Conservation (phyloP, 2,888 invertebrate genomes). For the Chelonus formosanus region DNA sequence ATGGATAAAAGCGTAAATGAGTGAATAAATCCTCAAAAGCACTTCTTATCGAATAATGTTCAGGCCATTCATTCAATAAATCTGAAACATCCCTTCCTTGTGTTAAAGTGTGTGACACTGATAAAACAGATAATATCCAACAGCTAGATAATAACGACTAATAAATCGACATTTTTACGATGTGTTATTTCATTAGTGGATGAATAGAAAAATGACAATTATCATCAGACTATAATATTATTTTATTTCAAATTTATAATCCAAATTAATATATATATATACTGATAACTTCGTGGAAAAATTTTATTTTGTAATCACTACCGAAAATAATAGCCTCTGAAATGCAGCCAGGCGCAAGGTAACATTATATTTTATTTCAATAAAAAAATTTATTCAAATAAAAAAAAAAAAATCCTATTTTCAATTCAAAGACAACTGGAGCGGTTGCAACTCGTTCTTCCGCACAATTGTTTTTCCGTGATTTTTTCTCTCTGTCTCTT, state of each 20-base stretch:
- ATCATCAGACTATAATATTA: too few species aligned
- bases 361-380: constrained; percentile 2
- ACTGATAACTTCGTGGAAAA: not conserved
- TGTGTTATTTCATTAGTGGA: too few species aligned
- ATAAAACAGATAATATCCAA: too few species aligned
- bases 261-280: not conserved
- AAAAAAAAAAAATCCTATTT: constrained; percentile 19
- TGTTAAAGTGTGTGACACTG: too few species aligned
- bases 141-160: too few species aligned
- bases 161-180: too few species aligned
- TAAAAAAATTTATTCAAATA: constrained; percentile 21
- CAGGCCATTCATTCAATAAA: too few species aligned
- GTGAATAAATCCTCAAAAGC: too few species aligned
- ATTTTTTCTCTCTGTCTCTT: constrained; percentile 3
- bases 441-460: constrained; percentile 24
- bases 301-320: constrained; percentile 5
- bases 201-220: too few species aligned
- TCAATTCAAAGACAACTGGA: constrained; percentile 36
- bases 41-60: too few species aligned
- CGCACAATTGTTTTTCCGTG: constrained; percentile 15
- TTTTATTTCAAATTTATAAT: not conserved
- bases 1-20: too few species aligned
- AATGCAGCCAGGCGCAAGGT: constrained; percentile 2
- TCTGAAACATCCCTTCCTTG: too few species aligned
- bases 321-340: not conserved